A percentile compares a stretch with the other conserved stretches of the same genome.
Conservation (phyloP, 2,113 vertebrate species). For the Fregata magnificens region DNA sequence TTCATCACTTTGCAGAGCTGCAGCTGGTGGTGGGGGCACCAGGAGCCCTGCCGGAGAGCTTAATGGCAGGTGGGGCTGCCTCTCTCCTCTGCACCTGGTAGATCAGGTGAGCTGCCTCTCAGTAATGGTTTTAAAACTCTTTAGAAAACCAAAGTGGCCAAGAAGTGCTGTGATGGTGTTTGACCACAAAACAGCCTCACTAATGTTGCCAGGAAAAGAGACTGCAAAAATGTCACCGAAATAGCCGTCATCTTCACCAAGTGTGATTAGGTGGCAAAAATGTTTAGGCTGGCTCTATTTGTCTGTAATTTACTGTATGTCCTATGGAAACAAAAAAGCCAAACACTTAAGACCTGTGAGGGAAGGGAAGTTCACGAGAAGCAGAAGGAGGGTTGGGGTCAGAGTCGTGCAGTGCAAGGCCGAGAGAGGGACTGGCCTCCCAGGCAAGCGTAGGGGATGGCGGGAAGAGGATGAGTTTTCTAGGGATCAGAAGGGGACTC, state of each 20-base stretch:
- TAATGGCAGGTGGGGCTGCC: not conserved
- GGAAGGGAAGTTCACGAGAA: not conserved
- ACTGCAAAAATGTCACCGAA: accelerated
- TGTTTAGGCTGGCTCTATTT: accelerated
- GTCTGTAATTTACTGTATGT: not conserved
- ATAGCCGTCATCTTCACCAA: not conserved
- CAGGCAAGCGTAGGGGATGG: accelerated
- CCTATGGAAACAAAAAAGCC: not conserved
- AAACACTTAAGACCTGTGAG: not conserved
- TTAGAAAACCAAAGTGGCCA: accelerated
- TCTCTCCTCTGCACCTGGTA: not conserved
- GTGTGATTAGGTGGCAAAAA: not conserved
- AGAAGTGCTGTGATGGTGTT: not conserved
- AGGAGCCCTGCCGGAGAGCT: accelerated
- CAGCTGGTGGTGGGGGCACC: accelerated
- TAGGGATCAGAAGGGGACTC: not conserved
- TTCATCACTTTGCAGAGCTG: accelerated
- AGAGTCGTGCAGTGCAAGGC: accelerated
- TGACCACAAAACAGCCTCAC: no score
- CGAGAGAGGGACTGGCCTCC: accelerated
- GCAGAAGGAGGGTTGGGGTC: no score
- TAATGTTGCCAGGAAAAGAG: not conserved
- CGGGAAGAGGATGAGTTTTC: not conserved
- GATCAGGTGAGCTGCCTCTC: not conserved
- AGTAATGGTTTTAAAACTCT: not conserved